These are phyloP conservation scores for Trachythela sp. DNA, from an alignment of 64 coral and sea anemone genomes.

Conservation along the genomic window DNA sequence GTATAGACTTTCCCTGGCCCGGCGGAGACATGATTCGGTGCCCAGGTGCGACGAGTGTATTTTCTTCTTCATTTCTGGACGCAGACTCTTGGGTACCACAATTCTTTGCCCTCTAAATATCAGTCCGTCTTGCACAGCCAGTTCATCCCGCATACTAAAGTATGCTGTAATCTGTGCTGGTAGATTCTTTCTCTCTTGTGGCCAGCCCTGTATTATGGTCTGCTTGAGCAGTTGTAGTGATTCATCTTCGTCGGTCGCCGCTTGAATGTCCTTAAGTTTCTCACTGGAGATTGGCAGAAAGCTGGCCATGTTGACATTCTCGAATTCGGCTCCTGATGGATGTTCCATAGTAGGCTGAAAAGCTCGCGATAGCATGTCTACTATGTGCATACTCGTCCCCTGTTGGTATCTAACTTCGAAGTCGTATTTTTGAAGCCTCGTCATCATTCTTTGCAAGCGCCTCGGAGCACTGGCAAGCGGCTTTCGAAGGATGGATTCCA, in stretches of 20 bases:
- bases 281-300: no score
- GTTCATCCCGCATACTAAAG: neutral
- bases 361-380: slow-evolving; percentile 24
- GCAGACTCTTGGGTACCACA: slow-evolving; percentile 25
- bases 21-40: neutral
- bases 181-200: neutral
- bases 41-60: no score
- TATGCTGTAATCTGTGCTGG: neutral
- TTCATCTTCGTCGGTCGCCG: no score
- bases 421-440: slow-evolving; percentile 27
- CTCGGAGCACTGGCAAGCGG: slow-evolving; percentile 9
- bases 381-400: slow-evolving; percentile 26
- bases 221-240: neutral
- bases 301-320: slow-evolving; percentile 5
- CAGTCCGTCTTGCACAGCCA: slow-evolving; percentile 37
- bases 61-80: slow-evolving; percentile 18
- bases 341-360: neutral
- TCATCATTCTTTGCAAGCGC: slow-evolving; percentile 7
- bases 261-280: no score
- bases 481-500: slow-evolving; percentile 21
- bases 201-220: slow-evolving; percentile 19
- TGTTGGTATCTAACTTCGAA: slow-evolving; percentile 3
- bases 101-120: slow-evolving; percentile 13
- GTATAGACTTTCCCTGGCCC: no score
- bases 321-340: slow-evolving; percentile 19